Conservation (phyloP, 2,888 invertebrate species). For the Phengaris arion region DNA sequence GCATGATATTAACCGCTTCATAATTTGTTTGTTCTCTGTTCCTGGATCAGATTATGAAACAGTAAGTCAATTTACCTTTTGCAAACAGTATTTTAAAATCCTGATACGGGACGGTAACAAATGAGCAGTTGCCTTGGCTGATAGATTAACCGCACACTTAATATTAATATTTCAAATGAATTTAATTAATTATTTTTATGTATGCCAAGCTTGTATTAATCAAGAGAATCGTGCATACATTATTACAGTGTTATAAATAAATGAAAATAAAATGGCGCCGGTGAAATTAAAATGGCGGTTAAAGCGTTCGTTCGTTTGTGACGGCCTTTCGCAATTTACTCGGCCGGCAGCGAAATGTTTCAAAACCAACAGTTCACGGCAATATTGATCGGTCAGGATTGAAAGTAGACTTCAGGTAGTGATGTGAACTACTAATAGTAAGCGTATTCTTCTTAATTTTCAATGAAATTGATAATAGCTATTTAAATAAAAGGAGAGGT, state of each 20-base stretch:
- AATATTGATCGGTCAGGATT: constrained; percentile 42
- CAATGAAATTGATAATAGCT: no score
- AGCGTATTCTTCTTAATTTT: no score
- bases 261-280: constrained; percentile 24
- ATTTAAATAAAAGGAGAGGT: no score
- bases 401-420: constrained; percentile 3
- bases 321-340: constrained; percentile 49
- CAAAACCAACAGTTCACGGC: constrained; percentile 44
- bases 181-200: not conserved
- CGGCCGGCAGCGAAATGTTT: constrained; percentile 51
- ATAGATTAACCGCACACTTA: not conserved
- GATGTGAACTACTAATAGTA: not conserved
- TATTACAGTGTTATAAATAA: constrained; percentile 27
- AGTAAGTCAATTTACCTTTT: not conserved
- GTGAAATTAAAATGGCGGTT: constrained; percentile 29
- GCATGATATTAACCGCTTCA: constrained; percentile 16
- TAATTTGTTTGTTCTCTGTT: constrained; percentile 15
- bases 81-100: not conserved
- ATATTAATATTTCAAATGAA: not conserved
- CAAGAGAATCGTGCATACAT: constrained; percentile 11
- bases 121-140: not conserved
- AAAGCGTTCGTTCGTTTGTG: constrained; percentile 43
- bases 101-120: not conserved
- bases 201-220: not conserved
- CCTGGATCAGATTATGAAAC: not conserved